Percentiles rank a stretch among this genome's conserved stretches.
Evolutionary conservation across 2,113 vertebrate species (phyloP).

Genomic region (Eira barbara): DNA sequence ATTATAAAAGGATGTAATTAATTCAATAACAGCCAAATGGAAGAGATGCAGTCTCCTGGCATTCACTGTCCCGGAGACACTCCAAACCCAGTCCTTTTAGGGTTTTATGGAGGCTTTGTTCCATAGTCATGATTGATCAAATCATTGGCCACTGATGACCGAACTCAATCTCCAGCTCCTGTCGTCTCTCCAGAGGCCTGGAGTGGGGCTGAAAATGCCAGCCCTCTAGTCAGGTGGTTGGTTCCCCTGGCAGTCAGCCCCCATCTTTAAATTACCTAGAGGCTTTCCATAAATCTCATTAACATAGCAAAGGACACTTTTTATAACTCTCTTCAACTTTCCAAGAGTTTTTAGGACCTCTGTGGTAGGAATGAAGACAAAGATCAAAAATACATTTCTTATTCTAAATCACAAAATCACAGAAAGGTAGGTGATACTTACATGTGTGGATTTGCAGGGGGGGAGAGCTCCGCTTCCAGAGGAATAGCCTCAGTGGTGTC

Average conservation of each 20-base stretch:
- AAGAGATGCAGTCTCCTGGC: not conserved
- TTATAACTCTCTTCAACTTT: not conserved
- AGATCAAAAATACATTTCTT: not conserved
- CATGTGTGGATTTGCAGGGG: not conserved
- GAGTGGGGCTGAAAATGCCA: not conserved
- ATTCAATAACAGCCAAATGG: not conserved
- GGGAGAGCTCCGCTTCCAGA: not conserved
- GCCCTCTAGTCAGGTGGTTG: not conserved
- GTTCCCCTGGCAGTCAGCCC: not conserved
- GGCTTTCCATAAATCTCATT: not conserved
- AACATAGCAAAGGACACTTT: not conserved
- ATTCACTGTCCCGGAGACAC: not conserved
- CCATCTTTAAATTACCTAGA: not conserved
- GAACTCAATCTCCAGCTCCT: not conserved
- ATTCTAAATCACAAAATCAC: not conserved
- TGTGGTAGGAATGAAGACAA: not conserved
- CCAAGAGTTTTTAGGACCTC: not conserved
- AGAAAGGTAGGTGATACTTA: not conserved
- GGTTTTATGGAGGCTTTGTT: not conserved
- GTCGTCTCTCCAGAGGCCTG: not conserved
- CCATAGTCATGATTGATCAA: not conserved
- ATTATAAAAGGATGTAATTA: not conserved
- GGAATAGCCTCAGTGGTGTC: not conserved
- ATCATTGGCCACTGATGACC: not conserved
- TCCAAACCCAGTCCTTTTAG: not conserved